Evolutionary conservation across 2,888 invertebrate genomes (phyloP), one percentile per base, ranked within the genome.

Genomic region (Caenorhabditis parvicauda): DNA sequence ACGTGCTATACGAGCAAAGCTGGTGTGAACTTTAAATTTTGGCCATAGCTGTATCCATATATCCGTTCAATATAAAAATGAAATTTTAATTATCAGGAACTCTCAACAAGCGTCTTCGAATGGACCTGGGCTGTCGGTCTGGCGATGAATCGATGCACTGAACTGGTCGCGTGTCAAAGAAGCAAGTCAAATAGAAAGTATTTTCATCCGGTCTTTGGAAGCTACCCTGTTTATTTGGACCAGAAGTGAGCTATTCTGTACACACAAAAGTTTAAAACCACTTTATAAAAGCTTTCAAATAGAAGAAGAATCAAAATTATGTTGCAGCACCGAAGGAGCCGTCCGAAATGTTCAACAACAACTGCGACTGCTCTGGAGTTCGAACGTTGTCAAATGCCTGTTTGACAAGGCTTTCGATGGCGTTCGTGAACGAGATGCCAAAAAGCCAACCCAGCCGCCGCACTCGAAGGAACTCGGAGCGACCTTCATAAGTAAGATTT

Each of bases 151-250:
- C 57, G 62, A 37, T 70, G 70, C 37, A 70, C 64, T 2, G 66
- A 70, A 43, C 50, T 60, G 29, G 53, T 60, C 7, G 60, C 60
- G n/a, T 56, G 45, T 29, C 54, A 54, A 4, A 57, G 56, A 0
- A 45, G 43, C 24, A 49, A 58, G 35, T 54, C 64, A 3, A 60
- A 52, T 39, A 56, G 62, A 6, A 54, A 67, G 17, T 92, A 94
- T 83, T 98, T 95, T 95, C 95, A 98, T 83, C 95, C 95, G 3
- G 88, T 96, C 24, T 86, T 98, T 12, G 96, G 96, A 2, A 54
- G 67, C 45, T 70, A 66, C n/a, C 45, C 48, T 62, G 54, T n/a
- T n/a, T n/a, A n/a, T n/a, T n/a, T n/a, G n/a, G n/a, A n/a, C n/a
- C n/a, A n/a, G n/a, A n/a, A n/a, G n/a, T n/a, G n/a, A n/a, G n/a